Evolutionary conservation across 2,888 invertebrate species (phyloP).

Genomic region (Bombyx huttoni): DNA sequence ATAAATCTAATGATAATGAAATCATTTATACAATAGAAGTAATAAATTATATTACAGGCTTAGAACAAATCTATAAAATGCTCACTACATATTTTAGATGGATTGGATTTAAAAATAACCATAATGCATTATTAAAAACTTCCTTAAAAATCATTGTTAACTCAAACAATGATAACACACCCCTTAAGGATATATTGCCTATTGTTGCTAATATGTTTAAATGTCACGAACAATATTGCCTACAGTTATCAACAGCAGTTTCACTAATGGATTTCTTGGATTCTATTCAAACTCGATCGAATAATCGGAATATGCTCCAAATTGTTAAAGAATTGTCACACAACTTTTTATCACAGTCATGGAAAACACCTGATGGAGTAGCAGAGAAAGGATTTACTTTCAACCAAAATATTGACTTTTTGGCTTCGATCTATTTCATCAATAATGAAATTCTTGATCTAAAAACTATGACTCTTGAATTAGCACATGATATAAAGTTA

Average conservation of each 20-base stretch:
- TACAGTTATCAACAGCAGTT: constrained; percentile 69
- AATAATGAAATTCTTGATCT: constrained; percentile 73
- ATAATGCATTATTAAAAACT: constrained; percentile 40
- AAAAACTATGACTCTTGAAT: constrained; percentile 65
- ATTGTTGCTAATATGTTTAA: constrained; percentile 48
- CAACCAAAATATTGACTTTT: constrained; percentile 75
- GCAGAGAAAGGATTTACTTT: constrained; percentile 76
- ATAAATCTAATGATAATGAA: constrained; percentile 25
- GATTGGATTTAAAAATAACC: constrained; percentile 73
- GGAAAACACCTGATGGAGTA: constrained; percentile 77
- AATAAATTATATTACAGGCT: constrained; percentile 47
- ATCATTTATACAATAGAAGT: constrained; percentile 28
- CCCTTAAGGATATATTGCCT: constrained; percentile 42
- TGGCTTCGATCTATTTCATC: constrained; percentile 76
- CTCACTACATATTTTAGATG: constrained; percentile 74
- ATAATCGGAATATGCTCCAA: constrained; percentile 43
- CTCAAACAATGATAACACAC: constrained; percentile 20
- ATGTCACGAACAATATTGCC: constrained; percentile 60
- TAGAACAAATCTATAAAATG: constrained; percentile 69
- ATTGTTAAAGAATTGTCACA: constrained; percentile 52
- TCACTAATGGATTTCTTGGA: constrained; percentile 67
- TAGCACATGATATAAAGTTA: constrained; percentile 69
- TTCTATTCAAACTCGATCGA: constrained; percentile 53
- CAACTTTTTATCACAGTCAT: constrained; percentile 74
- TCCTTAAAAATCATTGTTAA: constrained; percentile 48